Percentiles rank a stretch among this genome's conserved stretches.
phyloP scores from a whole-genome alignment of 2,888 invertebrate genomes.

The Icerya purchasi region DNA sequence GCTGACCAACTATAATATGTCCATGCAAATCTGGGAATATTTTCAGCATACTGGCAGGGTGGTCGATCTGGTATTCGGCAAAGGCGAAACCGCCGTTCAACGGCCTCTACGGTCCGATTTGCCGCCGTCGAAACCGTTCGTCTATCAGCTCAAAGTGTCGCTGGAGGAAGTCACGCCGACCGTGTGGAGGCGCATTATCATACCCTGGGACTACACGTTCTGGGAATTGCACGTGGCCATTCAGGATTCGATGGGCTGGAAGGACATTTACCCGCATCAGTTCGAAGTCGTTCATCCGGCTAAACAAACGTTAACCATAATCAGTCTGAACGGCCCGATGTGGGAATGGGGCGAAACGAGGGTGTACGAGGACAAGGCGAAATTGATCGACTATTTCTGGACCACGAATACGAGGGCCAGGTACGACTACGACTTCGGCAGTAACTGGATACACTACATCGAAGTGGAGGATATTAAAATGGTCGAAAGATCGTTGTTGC shows the following conservation, averaged over 20 bases:
- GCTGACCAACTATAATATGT: too few relatives aligned
- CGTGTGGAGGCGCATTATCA: background rate
- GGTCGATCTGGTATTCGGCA: too few relatives aligned
- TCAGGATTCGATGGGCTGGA: background rate
- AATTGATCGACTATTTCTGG: background rate
- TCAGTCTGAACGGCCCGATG: background rate
- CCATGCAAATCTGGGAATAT: too few relatives aligned
- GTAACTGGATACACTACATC: background rate
- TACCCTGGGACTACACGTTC: background rate
- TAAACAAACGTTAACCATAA: background rate
- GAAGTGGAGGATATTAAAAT: background rate
- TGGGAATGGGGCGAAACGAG: background rate
- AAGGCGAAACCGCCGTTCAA: too few relatives aligned
- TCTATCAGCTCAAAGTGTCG: background rate
- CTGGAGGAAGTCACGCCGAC: background rate
- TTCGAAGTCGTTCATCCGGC: background rate
- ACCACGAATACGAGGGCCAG: background rate
- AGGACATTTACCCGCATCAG: background rate
- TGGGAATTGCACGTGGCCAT: background rate
- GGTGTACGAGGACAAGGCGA: background rate
- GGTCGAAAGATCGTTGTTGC: background rate
- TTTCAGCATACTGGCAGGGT: too few relatives aligned
- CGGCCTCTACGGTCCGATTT: too few relatives aligned
- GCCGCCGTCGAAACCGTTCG: too few relatives aligned
- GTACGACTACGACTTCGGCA: background rate